phyloP scores from a whole-genome alignment of 2,113 vertebrate genomes.

The Entelurus aequoreus region DNA sequence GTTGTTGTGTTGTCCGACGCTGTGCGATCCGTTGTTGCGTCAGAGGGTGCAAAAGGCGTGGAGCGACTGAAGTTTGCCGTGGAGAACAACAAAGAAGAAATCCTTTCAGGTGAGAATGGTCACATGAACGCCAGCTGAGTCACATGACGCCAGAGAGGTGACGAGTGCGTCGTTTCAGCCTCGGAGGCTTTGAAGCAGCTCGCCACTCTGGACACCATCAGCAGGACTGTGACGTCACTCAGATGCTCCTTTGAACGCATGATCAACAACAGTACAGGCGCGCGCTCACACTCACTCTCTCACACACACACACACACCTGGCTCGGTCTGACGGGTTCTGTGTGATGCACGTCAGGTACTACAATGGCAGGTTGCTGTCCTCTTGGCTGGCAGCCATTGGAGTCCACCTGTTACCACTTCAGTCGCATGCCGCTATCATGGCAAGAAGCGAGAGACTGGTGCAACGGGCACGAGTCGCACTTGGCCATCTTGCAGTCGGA shows the following conservation, averaged over 20 bases:
- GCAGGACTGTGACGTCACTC: constrained; percentile 9
- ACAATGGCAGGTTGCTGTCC: constrained; percentile 27
- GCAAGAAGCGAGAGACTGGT: constrained; percentile 42
- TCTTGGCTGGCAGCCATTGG: constrained; percentile 8
- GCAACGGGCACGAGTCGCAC: constrained; percentile 46
- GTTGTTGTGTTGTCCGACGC: background rate
- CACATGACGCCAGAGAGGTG: background rate
- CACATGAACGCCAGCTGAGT: no score
- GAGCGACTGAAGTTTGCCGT: constrained; percentile 49
- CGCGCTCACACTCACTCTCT: background rate
- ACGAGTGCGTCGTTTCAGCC: constrained; percentile 24
- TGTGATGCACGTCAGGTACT: constrained; percentile 7
- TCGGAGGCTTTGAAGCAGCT: constrained; percentile 48
- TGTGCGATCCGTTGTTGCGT: background rate
- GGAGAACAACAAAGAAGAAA: constrained; percentile 53
- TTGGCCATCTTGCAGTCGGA: constrained; percentile 34
- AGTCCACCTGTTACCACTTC: constrained; percentile 35
- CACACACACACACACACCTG: background rate
- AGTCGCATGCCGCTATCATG: background rate
- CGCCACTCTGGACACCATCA: constrained; percentile 29
- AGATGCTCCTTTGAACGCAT: constrained; percentile 40
- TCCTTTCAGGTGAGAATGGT: constrained; percentile 40
- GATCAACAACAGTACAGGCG: constrained; percentile 42
- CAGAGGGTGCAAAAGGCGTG: constrained; percentile 37
- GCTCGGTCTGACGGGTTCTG: background rate